Evolutionary conservation across 2,888 invertebrate genomes (phyloP), one percentile per base, ranked within the genome.

Genomic region (Ganaspis brasiliensis): DNA sequence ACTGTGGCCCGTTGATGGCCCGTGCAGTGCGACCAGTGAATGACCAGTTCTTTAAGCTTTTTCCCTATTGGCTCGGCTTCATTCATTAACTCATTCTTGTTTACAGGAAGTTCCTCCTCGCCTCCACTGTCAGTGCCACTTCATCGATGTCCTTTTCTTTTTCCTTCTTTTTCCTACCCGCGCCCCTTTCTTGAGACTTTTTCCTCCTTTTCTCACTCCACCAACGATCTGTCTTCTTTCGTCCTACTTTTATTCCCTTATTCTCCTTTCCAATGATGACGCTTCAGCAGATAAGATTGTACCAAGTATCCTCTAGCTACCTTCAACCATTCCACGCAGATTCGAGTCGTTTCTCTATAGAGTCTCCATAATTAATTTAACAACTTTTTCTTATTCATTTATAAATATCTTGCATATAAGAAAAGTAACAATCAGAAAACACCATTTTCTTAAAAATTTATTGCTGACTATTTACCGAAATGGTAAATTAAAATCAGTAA

Each of bases 61-160:
- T 83, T 81, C 79, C 79, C 72, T 72, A 78, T 72, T 82, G 74
- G 79, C 82, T 80, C 75, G 76, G 79, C 82, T 84, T 84, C 85
- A 84, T 86, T 87, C 84, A 83, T 85, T 84, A 84, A 85, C 84
- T 86, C 84, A 87, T 86, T 87, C 85, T 85, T 85, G 84, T 87
- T 87, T 86, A 87, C 87, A 87, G 86, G 87, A 87, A 86, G 67
- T 67, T 45, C 45, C 57, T 75, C 78, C 76, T 80, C 75, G 72
- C 71, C 78, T 74, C 78, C 61, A 61, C 71, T 73, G 57, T 56
- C 74, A 71, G 75, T 77, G 63, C 79, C 76, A 63, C 70, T 79
- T 75, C 73, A 74, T 73, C 75, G 37, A 16, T 21, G 79, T 75
- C 72, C 74, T 76, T 79, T 63, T 70, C 35, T 80, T 75, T 75